Evolutionary conservation across 2,888 invertebrate species (phyloP).

Genomic region (Drosophila lacicola): DNA sequence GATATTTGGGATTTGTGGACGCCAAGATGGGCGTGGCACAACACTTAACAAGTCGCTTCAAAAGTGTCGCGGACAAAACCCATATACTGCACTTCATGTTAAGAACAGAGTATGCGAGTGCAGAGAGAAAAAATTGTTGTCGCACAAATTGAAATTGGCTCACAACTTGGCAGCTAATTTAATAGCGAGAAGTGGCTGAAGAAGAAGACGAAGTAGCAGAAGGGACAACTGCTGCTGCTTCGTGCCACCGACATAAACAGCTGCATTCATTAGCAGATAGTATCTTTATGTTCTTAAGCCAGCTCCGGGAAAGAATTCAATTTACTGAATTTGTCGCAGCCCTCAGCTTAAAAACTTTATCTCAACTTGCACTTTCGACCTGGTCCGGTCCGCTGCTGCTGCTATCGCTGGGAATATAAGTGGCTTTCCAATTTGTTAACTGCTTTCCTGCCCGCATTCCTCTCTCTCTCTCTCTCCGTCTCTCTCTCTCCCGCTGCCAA

Average conservation of each 20-base stretch:
- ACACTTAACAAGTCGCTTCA: no score
- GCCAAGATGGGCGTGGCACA: no score
- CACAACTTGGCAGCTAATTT: conserved; percentile 75
- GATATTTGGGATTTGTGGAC: no score
- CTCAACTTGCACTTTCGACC: conserved; percentile 20
- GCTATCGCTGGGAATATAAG: conserved; percentile 26
- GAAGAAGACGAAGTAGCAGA: neutral
- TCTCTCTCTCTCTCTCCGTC: neutral
- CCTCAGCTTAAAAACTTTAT: conserved; percentile 33
- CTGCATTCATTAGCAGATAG: conserved; percentile 28
- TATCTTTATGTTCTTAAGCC: neutral
- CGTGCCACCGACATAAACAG: conserved; percentile 37
- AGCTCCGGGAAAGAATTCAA: conserved; percentile 27
- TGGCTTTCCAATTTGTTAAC: conserved; percentile 49
- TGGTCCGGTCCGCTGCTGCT: neutral
- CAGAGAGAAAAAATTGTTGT: conserved; percentile 28
- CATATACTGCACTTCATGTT: neutral
- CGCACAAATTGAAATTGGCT: conserved; percentile 74
- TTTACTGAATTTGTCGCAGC: conserved; percentile 34
- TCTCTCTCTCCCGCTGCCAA: neutral
- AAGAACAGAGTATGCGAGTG: neutral
- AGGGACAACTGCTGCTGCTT: conserved; percentile 22
- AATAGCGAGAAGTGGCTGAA: conserved; percentile 37
- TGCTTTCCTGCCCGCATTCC: conserved; percentile 24
- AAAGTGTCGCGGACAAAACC: neutral